phyloP scores from a whole-genome alignment of 1,140 invertebrate genomes.

The Atta texana region DNA sequence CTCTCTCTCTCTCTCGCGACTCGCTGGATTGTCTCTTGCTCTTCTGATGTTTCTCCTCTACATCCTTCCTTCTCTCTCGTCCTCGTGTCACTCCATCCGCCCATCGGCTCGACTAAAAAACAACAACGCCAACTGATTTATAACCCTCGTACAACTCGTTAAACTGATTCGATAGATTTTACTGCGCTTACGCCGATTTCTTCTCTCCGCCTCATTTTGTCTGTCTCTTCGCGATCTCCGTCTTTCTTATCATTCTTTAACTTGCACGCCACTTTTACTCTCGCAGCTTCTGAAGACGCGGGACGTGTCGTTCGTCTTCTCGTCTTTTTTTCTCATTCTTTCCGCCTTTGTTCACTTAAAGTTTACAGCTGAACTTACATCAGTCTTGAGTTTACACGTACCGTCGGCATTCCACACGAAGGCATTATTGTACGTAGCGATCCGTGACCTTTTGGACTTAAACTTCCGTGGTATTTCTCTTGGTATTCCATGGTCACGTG shows the following conservation, averaged over 20 bases:
- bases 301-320: not conserved
- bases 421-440: slow-evolving; percentile 69
- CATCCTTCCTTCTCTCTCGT: slow-evolving; percentile 33
- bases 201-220: slow-evolving; percentile 42
- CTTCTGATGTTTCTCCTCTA: not conserved
- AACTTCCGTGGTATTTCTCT: slow-evolving; percentile 58
- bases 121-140: slow-evolving; percentile 83
- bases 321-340: slow-evolving; percentile 33
- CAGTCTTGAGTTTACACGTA: slow-evolving; percentile 77
- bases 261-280: slow-evolving; percentile 59
- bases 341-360: slow-evolving; percentile 58
- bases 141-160: slow-evolving; percentile 82
- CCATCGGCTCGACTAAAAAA: slow-evolving; percentile 67
- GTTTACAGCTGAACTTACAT: slow-evolving; percentile 80
- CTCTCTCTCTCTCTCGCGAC: slow-evolving; percentile 28
- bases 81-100: slow-evolving; percentile 42
- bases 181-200: slow-evolving; percentile 78
- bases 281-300: not conserved
- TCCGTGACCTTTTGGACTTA: slow-evolving; percentile 60
- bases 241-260: slow-evolving; percentile 43
- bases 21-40: slow-evolving; percentile 47
- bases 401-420: slow-evolving; percentile 64
- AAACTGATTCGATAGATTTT: slow-evolving; percentile 85
- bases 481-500: slow-evolving; percentile 6
- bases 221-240: not conserved